Base-by-base conservation (phyloP, 2,113 vertebrate genomes). In the Antechinus flavipes region DNA sequence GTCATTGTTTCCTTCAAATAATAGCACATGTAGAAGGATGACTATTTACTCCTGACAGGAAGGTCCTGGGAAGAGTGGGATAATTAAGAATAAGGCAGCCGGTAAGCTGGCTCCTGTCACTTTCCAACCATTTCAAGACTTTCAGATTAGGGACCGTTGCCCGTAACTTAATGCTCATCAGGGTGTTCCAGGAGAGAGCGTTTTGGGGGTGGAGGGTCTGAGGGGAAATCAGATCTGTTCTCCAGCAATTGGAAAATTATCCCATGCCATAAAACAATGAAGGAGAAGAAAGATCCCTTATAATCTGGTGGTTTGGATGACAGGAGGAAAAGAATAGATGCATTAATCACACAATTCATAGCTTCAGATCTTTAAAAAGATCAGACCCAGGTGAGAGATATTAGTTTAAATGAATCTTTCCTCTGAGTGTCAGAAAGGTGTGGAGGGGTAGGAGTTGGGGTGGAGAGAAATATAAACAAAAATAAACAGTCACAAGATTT, bases 1-100 rank as follows among this genome's bases (percentile, higher is more conserved):
- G 58, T 93, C 95, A 94, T 96, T 97, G 96, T 98, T 92, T 94
- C 35, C 68, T 56, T 53, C 94, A 94, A 92, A 91, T 95, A 97
- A 96, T 84, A 92, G 92, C 6, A 47, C 35, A 50, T 84, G 94
- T 24, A 42, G 35, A 35, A 94, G 52, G 93, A 95, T 91, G n/a
- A n/a, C 52, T 89, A 58, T 90, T 92, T 94, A 58, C 93, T 95
- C 93, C 93, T 90, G 92, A 95, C 97, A 93, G 97, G 96, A 97
- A 97, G 91, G 96, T 76, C 92, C 92, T 94, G 97, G 97, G 97
- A 97, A 97, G 92, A 96, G 68, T 84, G 22, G 35, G 35, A 12
- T 92, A n/a, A 53, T 95, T 54, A 55, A 54, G 5, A 27, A 54
- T 58, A n/a, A n/a, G 93, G 93, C 93, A 94, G 42, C 50, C 19